A percentile compares a stretch with the other conserved stretches of the same genome.
These are phyloP conservation scores for Tenthredo amoena DNA, from an alignment of 2,888 invertebrate genomes.

Conservation along the genomic window DNA sequence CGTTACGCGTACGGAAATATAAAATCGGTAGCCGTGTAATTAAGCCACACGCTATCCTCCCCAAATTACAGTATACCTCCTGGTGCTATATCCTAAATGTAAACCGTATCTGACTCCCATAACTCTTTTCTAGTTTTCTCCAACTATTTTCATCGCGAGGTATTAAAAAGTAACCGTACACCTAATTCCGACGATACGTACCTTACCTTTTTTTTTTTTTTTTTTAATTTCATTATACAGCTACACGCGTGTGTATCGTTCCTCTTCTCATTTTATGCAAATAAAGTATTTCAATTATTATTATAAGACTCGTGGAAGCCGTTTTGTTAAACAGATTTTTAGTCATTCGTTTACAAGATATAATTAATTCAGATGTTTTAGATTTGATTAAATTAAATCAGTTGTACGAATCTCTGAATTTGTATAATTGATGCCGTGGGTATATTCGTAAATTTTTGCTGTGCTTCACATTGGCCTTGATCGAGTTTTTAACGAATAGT, in stretches of 20 bases:
- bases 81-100: background rate
- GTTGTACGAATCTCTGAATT: background rate
- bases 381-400: background rate
- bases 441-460: background rate
- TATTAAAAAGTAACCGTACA: conserved; percentile 20
- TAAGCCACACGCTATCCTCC: conserved; percentile 40
- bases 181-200: conserved; percentile 18
- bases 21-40: conserved; percentile 49
- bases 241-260: background rate
- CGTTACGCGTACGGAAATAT: conserved; percentile 46
- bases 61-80: conserved; percentile 33
- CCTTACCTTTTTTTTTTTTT: background rate
- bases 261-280: background rate
- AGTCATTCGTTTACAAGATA: background rate
- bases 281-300: background rate
- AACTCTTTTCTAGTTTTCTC: conserved; percentile 15
- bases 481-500: conserved; percentile 5
- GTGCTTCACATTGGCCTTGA: conserved; percentile 10
- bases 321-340: background rate
- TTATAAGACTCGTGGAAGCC: background rate
- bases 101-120: conserved; percentile 18
- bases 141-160: background rate
- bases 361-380: background rate
- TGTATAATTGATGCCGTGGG: background rate
- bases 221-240: background rate